Evolutionary conservation across 2,113 vertebrate species (phyloP).

Genomic region (Typhlomys cinereus): DNA sequence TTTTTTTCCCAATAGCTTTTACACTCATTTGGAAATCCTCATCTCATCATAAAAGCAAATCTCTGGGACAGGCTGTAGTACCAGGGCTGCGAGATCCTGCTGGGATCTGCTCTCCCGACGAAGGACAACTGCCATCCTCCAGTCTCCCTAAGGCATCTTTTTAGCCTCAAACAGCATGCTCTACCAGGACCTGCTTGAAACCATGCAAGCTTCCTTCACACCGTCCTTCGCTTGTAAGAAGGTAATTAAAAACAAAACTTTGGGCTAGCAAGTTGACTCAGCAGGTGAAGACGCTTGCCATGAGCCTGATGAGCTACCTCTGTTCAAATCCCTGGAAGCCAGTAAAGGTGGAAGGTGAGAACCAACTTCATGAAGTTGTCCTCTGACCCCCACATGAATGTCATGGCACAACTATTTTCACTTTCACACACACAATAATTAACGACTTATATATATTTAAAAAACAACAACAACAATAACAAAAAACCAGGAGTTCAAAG

Average conservation of each 20-base stretch:
- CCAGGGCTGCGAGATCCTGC: not conserved
- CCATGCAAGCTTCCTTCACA: not conserved
- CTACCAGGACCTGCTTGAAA: not conserved
- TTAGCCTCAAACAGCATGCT: not conserved
- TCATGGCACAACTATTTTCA: no score
- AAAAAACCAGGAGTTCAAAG: not conserved
- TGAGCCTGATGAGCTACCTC: no score
- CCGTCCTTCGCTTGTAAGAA: not conserved
- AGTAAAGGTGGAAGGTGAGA: no score
- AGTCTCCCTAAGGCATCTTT: not conserved
- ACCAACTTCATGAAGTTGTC: no score
- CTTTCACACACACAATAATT: no score
- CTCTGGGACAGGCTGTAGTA: not conserved
- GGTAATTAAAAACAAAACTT: not conserved
- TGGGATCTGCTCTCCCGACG: not conserved
- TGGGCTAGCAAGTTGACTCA: no score
- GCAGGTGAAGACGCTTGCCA: no score
- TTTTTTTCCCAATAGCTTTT: not conserved
- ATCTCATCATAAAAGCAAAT: not conserved
- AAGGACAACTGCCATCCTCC: fast-evolving
- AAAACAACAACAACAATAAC: no score
- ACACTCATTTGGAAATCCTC: not conserved
- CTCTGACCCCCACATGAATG: no score
- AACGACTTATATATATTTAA: no score
- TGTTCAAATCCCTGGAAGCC: no score